Evolutionary conservation across 2,797 vertebrate genomes (phyloP).

Genomic region (Lacerta viridis): DNA sequence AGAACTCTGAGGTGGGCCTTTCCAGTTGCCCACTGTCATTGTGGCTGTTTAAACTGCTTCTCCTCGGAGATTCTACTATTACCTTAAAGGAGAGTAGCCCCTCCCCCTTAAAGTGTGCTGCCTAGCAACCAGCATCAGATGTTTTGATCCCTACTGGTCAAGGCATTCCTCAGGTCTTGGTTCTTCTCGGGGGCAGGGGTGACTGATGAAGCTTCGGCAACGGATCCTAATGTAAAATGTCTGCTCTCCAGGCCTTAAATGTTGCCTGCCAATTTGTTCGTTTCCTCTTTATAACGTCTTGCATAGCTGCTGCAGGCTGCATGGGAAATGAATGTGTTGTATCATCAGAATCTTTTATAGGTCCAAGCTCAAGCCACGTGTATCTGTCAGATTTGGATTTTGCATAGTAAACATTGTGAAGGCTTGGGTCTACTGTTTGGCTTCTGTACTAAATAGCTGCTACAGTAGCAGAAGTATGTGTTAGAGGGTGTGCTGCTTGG

Average conservation of each 20-base stretch:
- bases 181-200: neutral
- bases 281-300: neutral
- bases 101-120: neutral
- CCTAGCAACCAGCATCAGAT: slow-evolving; percentile 29
- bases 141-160: neutral
- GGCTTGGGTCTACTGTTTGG: neutral
- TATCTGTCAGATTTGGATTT: neutral
- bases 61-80: slow-evolving; percentile 14
- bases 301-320: neutral
- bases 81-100: neutral
- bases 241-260: neutral
- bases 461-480: neutral
- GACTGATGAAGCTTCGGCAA: slow-evolving; percentile 23
- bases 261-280: neutral
- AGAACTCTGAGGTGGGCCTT: neutral
- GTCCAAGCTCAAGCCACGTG: neutral
- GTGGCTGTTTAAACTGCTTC: slow-evolving; percentile 20
- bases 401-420: neutral
- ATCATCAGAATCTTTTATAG: neutral
- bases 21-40: neutral
- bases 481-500: neutral
- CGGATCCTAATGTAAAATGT: slow-evolving; percentile 19
- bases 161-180: neutral
- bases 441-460: neutral
- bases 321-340: neutral